phyloP scores from a whole-genome alignment of 2,113 vertebrate genomes.

The Paralichthys olivaceus region DNA sequence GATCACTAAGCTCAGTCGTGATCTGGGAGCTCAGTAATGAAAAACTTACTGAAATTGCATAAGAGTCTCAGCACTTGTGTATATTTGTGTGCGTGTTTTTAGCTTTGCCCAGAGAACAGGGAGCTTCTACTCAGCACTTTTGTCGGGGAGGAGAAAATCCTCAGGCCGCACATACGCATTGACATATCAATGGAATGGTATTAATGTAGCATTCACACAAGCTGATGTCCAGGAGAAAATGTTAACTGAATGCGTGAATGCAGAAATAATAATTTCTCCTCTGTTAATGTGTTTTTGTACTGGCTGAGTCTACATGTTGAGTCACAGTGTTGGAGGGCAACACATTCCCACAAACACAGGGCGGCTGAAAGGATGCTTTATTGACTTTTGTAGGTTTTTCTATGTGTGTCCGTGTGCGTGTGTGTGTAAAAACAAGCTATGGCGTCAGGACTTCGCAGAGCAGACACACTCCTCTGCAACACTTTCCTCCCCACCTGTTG shows the following conservation, averaged over 20 bases:
- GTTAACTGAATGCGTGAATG: constrained; percentile 8
- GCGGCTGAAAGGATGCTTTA: constrained; percentile 11
- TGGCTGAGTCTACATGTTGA: constrained; percentile 22
- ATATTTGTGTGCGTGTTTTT: constrained; percentile 31
- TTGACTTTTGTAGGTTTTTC: no score
- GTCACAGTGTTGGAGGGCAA: constrained; percentile 8
- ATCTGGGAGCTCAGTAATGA: constrained; percentile 51
- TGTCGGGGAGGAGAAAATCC: no score
- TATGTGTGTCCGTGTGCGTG: not conserved
- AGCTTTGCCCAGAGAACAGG: constrained; percentile 52
- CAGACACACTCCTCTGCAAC: not conserved
- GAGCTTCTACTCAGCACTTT: constrained; percentile 31
- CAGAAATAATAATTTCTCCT: constrained; percentile 17
- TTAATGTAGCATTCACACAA: not conserved
- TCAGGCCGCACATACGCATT: not conserved
- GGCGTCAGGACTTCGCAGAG: not conserved
- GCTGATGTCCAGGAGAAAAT: not conserved
- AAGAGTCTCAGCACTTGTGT: constrained; percentile 41
- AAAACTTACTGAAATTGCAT: constrained; percentile 70
- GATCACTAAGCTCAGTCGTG: constrained; percentile 43
- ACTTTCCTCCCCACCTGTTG: constrained; percentile 49
- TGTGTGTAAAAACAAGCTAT: not conserved
- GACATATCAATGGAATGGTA: not conserved
- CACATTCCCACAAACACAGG: constrained; percentile 21
- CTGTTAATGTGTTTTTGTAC: constrained; percentile 4